Conservation (phyloP, 2,797 vertebrate species). For the Chiroxiphia lanceolata region DNA sequence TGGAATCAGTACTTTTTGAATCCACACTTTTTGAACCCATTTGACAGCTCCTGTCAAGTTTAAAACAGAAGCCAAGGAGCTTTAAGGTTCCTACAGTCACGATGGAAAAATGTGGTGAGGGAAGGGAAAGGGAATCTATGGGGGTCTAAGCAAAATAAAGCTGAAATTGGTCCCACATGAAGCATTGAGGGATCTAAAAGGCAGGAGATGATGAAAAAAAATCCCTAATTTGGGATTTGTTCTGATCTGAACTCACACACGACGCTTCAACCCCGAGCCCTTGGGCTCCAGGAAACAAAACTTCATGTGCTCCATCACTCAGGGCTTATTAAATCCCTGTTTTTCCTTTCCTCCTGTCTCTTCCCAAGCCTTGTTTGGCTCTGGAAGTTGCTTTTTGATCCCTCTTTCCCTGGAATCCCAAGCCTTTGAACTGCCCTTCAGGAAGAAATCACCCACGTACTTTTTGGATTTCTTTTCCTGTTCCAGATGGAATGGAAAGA, state of each 20-base stretch:
- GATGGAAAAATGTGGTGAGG: too few relatives aligned
- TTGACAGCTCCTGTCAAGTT: too few relatives aligned
- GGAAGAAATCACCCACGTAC: background rate
- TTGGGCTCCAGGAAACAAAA: background rate
- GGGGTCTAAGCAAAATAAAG: too few relatives aligned
- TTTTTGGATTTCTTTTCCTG: background rate
- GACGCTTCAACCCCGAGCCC: background rate
- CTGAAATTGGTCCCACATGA: too few relatives aligned
- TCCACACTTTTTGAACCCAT: too few relatives aligned
- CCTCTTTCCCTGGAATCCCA: background rate
- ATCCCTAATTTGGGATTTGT: background rate
- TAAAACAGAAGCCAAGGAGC: too few relatives aligned
- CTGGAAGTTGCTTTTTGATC: background rate
- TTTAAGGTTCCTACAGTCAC: too few relatives aligned
- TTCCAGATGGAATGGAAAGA: background rate
- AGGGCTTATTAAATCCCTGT: background rate
- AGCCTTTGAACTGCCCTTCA: background rate
- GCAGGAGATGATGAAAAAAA: background rate
- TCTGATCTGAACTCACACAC: background rate
- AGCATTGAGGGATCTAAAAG: too few relatives aligned
- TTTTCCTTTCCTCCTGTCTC: background rate
- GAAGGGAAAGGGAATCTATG: too few relatives aligned
- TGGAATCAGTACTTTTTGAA: too few relatives aligned
- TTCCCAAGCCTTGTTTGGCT: background rate
- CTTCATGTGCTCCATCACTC: background rate